phyloP scores from a whole-genome alignment of 2,888 invertebrate genomes.

The Incurvaria masculella region DNA sequence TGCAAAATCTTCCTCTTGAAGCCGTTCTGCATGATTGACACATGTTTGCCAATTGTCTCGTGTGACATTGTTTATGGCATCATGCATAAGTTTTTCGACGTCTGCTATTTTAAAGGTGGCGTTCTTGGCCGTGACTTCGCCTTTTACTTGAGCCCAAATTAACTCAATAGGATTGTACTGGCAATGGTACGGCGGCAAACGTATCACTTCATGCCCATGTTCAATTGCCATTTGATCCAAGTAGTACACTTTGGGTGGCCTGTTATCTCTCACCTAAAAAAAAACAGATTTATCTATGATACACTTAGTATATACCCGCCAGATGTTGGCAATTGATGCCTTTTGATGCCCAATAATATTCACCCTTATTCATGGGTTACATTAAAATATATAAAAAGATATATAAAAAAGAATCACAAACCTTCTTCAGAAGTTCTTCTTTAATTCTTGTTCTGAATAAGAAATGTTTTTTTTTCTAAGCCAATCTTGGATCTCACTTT shows the following conservation, averaged over 20 bases:
- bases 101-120: background rate
- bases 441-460: background rate
- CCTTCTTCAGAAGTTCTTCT: background rate
- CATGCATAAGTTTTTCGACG: conserved; percentile 5
- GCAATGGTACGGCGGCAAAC: conserved; percentile 10
- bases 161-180: conserved; percentile 10
- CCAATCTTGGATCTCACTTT: background rate
- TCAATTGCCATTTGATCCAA: conserved; percentile 4
- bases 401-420: background rate
- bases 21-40: background rate
- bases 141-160: conserved; percentile 7
- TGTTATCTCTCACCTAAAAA: background rate
- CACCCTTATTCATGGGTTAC: too few species aligned
- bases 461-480: conserved; percentile 1
- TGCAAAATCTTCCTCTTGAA: background rate
- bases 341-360: too few species aligned
- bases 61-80: conserved; percentile 2
- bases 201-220: conserved; percentile 4
- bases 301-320: too few species aligned
- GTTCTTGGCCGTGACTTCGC: background rate
- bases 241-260: background rate
- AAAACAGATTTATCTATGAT: background rate
- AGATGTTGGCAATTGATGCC: too few species aligned
- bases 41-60: background rate
- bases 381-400: background rate